Base-by-base conservation (phyloP, 2,113 vertebrate genomes). In the Lepus americanus region DNA sequence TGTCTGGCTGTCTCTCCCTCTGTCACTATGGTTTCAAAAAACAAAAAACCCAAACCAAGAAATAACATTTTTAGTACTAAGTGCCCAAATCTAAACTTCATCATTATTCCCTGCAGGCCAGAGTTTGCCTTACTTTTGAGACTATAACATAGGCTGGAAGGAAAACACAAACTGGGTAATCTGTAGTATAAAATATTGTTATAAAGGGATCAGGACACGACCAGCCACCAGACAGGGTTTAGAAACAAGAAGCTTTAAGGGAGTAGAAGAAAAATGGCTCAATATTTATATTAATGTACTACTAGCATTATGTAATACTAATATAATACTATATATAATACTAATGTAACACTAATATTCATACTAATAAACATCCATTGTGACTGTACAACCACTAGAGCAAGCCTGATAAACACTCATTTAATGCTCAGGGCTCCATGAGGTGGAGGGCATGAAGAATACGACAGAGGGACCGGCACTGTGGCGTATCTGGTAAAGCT, bases 301-400 rank as follows among this genome's bases (percentile, higher is more conserved):
- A 6, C 44, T 44, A 44, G 44, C 44, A 44, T 44, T 7, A 44
- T 44, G 44, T 7, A 44, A 44, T 44, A 0, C 39, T 44, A 44
- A 44, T 6, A 44, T 44, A 39, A 39, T 39, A 44, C 3, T 44
- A 5, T 44, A 44, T 44, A 44, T 6, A 44, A 44, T 44, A 44
- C 44, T 44, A 44, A 44, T 44, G 6, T 9, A 44, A 44, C 8
- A 44, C 44, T 44, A 44, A 44, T 7, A 44, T 44, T 44, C 44
- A 44, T 44, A 44, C 55, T 20, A 25, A 31, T 1, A 25, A 33
- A 81, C 9, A 1, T 4, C 77, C 84, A 29, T 9, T 10, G 4
- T 3, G 25, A 2, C 6, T 0, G 0, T 16, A 53, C 7, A 1
- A n/a, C 33, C 8, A 25, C 36, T 3, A 6, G 36, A 13, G 49